Evolutionary conservation across 1,140 invertebrate species (phyloP).

Genomic region (Armadillidium nasatum): DNA sequence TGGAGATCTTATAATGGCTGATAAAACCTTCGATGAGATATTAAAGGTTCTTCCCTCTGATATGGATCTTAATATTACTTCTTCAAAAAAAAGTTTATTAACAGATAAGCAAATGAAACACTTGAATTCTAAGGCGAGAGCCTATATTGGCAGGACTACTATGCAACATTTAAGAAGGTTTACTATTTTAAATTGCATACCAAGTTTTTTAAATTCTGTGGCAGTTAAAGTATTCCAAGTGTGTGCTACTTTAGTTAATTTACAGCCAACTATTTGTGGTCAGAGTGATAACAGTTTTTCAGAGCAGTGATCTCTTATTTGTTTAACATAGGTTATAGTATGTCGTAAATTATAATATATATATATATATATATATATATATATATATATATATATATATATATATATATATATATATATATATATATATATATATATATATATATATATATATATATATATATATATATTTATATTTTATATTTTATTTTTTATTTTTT

Average conservation of each 20-base stretch:
- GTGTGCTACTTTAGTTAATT: not conserved
- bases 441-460: too few relatives aligned
- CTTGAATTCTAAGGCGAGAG: not conserved
- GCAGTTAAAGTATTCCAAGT: not conserved
- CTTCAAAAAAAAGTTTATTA: not conserved
- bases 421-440: too few relatives aligned
- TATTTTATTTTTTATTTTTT: too few relatives aligned
- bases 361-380: too few relatives aligned
- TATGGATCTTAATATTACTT: not conserved
- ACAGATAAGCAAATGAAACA: not conserved
- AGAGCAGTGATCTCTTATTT: too few relatives aligned
- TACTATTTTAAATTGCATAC: not conserved
- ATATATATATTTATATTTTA: too few relatives aligned
- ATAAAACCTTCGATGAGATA: not conserved
- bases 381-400: too few relatives aligned
- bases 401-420: too few relatives aligned
- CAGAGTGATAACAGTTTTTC: too few relatives aligned
- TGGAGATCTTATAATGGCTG: slow-evolving; percentile 1
- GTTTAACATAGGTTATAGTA: too few relatives aligned
- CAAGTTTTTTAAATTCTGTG: slow-evolving; percentile 1
- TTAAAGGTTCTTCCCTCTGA: not conserved
- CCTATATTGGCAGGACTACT: not conserved
- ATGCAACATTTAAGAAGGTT: slow-evolving; percentile 2
- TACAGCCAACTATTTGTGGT: not conserved
- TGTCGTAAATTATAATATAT: too few relatives aligned